These are phyloP conservation scores for Synanthedon formicaeformis DNA, from an alignment of 2,888 invertebrate genomes.

Conservation along the genomic window DNA sequence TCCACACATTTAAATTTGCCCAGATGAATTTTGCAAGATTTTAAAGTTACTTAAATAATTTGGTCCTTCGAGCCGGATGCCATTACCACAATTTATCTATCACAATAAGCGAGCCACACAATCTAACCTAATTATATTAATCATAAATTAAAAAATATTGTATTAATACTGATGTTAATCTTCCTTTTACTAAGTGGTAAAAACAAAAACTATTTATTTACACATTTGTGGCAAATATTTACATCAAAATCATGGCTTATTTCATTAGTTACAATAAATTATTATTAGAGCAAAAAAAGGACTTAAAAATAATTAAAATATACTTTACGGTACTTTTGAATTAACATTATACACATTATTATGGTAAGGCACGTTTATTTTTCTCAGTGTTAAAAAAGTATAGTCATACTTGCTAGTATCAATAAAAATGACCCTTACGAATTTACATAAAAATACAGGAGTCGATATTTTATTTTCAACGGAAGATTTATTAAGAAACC, in stretches of 20 bases:
- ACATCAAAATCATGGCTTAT: conserved; percentile 2
- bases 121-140: conserved; percentile 12
- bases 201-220: conserved; percentile 49
- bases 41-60: background rate
- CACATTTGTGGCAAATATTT: conserved; percentile 40
- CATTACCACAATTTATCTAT: background rate
- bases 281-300: background rate
- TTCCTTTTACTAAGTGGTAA: conserved; percentile 60
- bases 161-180: conserved; percentile 65
- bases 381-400: no score
- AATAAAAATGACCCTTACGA: no score
- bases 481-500: no score
- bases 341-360: no score
- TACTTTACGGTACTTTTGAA: no score
- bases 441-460: no score
- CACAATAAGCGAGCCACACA: conserved; percentile 1
- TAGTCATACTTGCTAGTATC: no score
- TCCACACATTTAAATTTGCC: no score
- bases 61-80: background rate
- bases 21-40: background rate
- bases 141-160: conserved; percentile 52
- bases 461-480: no score
- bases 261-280: conserved; percentile 9
- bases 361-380: no score
- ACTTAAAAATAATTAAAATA: no score